These are phyloP conservation scores for Leptothorax acervorum DNA, from an alignment of 2,888 invertebrate species.

Conservation along the genomic window DNA sequence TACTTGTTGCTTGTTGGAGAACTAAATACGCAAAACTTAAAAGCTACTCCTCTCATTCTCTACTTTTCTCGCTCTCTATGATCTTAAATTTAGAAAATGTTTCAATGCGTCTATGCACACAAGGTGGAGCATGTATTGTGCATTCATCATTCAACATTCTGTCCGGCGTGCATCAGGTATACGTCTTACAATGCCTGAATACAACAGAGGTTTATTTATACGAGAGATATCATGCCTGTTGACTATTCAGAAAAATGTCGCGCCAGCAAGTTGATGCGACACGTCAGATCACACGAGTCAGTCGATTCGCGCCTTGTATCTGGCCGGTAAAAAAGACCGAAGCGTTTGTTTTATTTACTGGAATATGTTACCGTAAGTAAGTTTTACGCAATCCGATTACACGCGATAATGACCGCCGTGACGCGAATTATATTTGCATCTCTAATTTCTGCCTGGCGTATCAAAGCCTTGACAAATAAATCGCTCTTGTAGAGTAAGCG, in stretches of 20 bases:
- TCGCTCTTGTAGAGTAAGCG: background rate
- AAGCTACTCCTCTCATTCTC: background rate
- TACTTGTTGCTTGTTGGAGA: background rate
- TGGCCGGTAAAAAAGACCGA: background rate
- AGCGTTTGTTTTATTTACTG: background rate
- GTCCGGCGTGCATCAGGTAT: background rate
- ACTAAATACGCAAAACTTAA: background rate
- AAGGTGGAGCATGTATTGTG: background rate
- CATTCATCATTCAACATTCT: conserved; percentile 8
- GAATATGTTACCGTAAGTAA: background rate
- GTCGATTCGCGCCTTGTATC: background rate
- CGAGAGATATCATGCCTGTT: conserved; percentile 1
- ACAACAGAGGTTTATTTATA: conserved; percentile 22
- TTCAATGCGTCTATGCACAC: background rate
- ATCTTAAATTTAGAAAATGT: conserved; percentile 23
- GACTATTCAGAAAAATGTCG: conserved; percentile 38
- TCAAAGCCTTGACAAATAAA: conserved; percentile 18
- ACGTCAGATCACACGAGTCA: background rate
- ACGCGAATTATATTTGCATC: background rate
- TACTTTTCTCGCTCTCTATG: background rate
- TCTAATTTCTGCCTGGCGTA: conserved; percentile 21
- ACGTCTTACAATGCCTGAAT: background rate
- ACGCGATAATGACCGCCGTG: background rate
- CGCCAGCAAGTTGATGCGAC: conserved; percentile 16
- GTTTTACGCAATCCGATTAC: background rate